Base-by-base conservation (phyloP, 2,797 vertebrate genomes). In the Craterocephalus amniculus region DNA sequence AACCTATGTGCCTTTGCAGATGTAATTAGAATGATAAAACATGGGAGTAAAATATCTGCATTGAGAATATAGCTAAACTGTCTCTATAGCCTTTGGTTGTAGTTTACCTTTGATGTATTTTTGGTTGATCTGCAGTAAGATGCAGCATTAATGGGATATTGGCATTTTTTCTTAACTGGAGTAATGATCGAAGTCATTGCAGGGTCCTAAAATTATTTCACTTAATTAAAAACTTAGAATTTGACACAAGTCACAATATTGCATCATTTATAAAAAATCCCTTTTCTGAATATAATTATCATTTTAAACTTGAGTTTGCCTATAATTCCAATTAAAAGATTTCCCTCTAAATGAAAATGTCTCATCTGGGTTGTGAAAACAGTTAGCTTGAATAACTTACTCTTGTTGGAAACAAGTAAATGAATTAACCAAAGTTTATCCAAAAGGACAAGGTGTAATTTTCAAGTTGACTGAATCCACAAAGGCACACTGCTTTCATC, bases 101-200 rank as follows among this genome's bases (percentile, higher is more conserved):
- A 13, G 4, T 13, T 38, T 14, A 13, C 56, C 55, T 1, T 51
- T 51, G 18, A 32, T 32, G 3, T 32, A 32, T 54, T 45, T 69
- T 1, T 27, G 22, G 31, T 2, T 52, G 58, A 55, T 75, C 48
- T 56, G 0, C 16, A 38, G 38, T 58, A 27, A 38, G 45, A 74
- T 71, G 61, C 6, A 0, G 48, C 63, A n/a, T 43, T 29, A 71
- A 78, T 72, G 52, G 59, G 62, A 80, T 72, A 63, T 11, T 70
- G 65, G 72, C 70, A 59, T 24, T 80, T 68, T 78, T 34, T 31
- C 10, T 38, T 31, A 58, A 65, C 71, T 29, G n/a, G 16, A n/a
- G 40, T 24, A 24, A 49, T 48, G 18, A 48, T n/a, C n/a, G n/a
- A n/a, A n/a, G n/a, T n/a, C 5, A 9, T 6, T 48, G 26, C 10